Percentiles rank a stretch among this genome's conserved stretches.
These are phyloP conservation scores for Poecilobothrus nobilitatus DNA, from an alignment of 2,888 invertebrate species.

Conservation along the genomic window DNA sequence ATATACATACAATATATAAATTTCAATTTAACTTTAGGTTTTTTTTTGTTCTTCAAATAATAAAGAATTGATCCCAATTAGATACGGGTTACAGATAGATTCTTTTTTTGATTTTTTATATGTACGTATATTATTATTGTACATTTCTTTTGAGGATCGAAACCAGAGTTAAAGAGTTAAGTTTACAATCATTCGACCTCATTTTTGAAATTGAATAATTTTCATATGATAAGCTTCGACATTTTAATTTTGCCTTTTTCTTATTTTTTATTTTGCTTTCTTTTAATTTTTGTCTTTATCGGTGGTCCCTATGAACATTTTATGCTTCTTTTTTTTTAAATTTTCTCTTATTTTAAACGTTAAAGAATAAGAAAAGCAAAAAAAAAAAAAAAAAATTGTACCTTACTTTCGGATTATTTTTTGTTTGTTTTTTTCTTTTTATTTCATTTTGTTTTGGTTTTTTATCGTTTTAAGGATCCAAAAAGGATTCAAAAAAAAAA, in stretches of 20 bases:
- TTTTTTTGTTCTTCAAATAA: no score
- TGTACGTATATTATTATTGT: no score
- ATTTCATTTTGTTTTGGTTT: no score
- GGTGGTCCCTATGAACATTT: no score
- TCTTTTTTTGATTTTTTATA: background rate
- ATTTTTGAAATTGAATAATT: conserved; percentile 3
- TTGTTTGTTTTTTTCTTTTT: background rate
- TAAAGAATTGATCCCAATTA: background rate
- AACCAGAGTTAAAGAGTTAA: background rate
- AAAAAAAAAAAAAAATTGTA: no score
- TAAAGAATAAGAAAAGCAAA: no score
- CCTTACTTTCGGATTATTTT: background rate
- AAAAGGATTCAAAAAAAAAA: background rate
- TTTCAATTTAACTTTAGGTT: background rate
- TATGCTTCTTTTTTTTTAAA: no score
- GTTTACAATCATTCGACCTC: background rate
- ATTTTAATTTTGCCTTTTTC: background rate
- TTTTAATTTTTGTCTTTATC: no score
- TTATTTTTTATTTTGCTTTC: background rate
- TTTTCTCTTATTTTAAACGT: no score
- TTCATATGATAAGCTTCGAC: conserved; percentile 4
- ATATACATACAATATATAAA: no score
- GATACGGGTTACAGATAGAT: background rate
- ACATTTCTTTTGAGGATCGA: background rate
- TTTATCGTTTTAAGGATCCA: background rate